A percentile compares a stretch with the other conserved stretches of the same genome.
phyloP scores from a whole-genome alignment of 2,888 invertebrate genomes.

The Frankliniella fusca region DNA sequence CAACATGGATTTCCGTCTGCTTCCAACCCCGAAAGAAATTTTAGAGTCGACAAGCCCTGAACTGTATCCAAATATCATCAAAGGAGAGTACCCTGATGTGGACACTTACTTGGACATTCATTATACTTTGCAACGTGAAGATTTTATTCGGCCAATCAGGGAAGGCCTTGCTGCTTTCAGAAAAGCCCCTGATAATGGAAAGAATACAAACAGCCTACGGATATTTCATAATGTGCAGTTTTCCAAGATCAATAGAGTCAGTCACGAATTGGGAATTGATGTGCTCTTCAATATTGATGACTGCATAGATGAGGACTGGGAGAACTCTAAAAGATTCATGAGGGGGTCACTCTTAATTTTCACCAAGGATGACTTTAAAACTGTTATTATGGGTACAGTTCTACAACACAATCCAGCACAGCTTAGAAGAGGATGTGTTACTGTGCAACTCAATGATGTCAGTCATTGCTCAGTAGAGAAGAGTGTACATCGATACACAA shows the following conservation, averaged over 20 bases:
- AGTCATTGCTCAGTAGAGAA: not conserved
- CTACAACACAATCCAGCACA: slow-evolving; percentile 54
- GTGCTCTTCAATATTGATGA: slow-evolving; percentile 42
- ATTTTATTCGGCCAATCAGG: slow-evolving; percentile 69
- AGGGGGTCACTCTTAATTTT: slow-evolving; percentile 70
- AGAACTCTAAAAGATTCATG: slow-evolving; percentile 58
- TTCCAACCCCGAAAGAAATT: not conserved
- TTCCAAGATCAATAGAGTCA: slow-evolving; percentile 41
- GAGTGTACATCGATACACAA: slow-evolving; percentile 47
- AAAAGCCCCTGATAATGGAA: slow-evolving; percentile 38
- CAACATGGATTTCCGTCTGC: slow-evolving; percentile 10
- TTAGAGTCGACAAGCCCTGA: not conserved
- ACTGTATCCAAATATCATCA: slow-evolving; percentile 52
- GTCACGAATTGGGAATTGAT: slow-evolving; percentile 37
- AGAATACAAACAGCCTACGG: slow-evolving; percentile 50
- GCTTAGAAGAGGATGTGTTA: slow-evolving; percentile 56
- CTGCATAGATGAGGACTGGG: slow-evolving; percentile 48
- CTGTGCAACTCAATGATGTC: slow-evolving; percentile 41
- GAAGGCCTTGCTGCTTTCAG: slow-evolving; percentile 51
- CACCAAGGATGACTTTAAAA: slow-evolving; percentile 63
- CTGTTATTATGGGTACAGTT: slow-evolving; percentile 66
- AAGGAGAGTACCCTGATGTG: slow-evolving; percentile 60
- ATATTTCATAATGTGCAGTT: slow-evolving; percentile 53
- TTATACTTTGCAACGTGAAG: slow-evolving; percentile 71
- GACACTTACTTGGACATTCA: slow-evolving; percentile 76